Evolutionary conservation across 2,888 invertebrate genomes (phyloP).

Genomic region (Trichogramma evanescens): DNA sequence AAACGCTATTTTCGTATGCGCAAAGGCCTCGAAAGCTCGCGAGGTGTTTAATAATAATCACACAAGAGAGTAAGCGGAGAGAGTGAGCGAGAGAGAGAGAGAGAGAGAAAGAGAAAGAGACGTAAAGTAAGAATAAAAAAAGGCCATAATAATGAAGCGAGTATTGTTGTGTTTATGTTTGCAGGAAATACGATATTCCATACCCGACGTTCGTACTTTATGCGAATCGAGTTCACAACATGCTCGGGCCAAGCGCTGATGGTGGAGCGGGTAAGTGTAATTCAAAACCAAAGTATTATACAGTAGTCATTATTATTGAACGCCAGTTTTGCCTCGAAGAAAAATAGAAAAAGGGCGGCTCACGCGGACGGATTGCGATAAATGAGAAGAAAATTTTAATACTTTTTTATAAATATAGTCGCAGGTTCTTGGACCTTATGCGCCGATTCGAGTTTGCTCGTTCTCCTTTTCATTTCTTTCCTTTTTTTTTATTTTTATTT

Average conservation of each 20-base stretch:
- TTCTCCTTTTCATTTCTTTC: slow-evolving; percentile 1
- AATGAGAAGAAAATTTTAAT: slow-evolving; percentile 15
- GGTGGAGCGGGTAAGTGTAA: slow-evolving; percentile 74
- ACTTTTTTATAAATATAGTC: slow-evolving; percentile 15
- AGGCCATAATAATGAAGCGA: no score
- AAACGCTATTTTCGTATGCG: no score
- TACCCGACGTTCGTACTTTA: slow-evolving; percentile 91
- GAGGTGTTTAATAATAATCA: no score
- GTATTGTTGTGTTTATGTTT: slow-evolving; percentile 23
- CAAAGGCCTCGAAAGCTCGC: no score
- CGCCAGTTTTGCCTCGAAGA: not conserved
- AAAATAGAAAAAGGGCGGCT: not conserved
- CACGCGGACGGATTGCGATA: not conserved
- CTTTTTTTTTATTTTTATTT: not conserved
- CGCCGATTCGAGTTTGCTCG: not conserved
- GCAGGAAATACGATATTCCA: slow-evolving; percentile 85
- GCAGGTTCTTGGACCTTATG: not conserved
- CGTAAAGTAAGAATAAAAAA: no score
- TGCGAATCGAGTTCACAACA: slow-evolving; percentile 87
- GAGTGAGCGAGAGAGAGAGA: no score
- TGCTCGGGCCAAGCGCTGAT: slow-evolving; percentile 87
- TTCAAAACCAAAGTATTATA: slow-evolving; percentile 26
- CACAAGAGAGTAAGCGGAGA: no score
- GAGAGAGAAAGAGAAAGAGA: no score
- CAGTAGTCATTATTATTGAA: slow-evolving; percentile 26